These are phyloP conservation scores for Drosophila austrosaltans DNA, from an alignment of 2,888 invertebrate species.

Conservation along the genomic window DNA sequence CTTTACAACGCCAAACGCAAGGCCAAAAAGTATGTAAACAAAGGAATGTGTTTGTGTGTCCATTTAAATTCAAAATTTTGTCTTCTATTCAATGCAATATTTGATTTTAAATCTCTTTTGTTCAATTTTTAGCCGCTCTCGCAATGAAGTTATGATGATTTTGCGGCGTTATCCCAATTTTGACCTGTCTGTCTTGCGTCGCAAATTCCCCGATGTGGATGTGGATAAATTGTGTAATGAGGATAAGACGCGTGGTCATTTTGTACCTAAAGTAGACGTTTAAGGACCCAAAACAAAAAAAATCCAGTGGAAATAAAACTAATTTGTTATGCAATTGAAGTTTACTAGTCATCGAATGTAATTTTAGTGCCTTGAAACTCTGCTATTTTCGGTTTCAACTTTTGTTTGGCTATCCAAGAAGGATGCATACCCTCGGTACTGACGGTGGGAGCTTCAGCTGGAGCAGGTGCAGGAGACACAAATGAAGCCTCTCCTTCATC, in stretches of 20 bases:
- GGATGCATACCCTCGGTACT: slow-evolving; percentile 75
- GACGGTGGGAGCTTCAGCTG: not conserved
- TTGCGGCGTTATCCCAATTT: slow-evolving; percentile 91
- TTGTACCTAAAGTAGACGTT: slow-evolving; percentile 83
- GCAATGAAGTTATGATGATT: slow-evolving; percentile 88
- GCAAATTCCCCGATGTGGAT: slow-evolving; percentile 90
- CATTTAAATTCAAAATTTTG: not conserved
- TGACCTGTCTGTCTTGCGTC: slow-evolving; percentile 88
- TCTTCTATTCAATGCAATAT: not conserved
- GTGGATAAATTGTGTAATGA: slow-evolving; percentile 87
- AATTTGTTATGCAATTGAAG: slow-evolving; percentile 9
- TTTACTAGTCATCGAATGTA: slow-evolving; percentile 70
- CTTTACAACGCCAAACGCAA: slow-evolving; percentile 85
- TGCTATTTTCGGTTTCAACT: slow-evolving; percentile 78
- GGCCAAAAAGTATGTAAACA: slow-evolving; percentile 84
- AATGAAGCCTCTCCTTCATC: slow-evolving; percentile 52
- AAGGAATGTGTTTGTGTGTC: not conserved
- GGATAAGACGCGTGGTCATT: slow-evolving; percentile 87
- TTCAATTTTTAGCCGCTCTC: slow-evolving; percentile 84
- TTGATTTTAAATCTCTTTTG: not conserved
- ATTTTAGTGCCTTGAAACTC: slow-evolving; percentile 82
- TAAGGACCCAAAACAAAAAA: slow-evolving; percentile 34
- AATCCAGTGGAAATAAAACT: slow-evolving; percentile 2
- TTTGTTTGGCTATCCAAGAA: slow-evolving; percentile 83
- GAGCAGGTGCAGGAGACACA: not conserved